Evolutionary conservation across 1,140 invertebrate species (phyloP).

Genomic region (Adoxophyes honmai): DNA sequence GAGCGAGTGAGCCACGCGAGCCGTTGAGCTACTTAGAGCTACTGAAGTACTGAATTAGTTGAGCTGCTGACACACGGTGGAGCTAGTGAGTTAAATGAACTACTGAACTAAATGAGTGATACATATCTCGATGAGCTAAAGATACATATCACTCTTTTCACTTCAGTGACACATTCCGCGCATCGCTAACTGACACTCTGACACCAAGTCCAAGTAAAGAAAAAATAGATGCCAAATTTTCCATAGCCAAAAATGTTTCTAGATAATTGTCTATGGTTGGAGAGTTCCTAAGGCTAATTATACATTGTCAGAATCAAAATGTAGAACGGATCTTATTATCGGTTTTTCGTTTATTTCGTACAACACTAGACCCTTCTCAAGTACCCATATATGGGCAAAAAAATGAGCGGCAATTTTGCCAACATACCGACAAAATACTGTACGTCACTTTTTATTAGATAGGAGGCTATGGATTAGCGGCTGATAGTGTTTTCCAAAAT

Average conservation of each 20-base stretch:
- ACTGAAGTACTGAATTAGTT: too few species aligned
- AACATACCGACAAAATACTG: slow-evolving; percentile 33
- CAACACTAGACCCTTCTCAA: neutral
- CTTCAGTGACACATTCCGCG: too few species aligned
- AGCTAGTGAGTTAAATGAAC: too few species aligned
- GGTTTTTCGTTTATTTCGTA: neutral
- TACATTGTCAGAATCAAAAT: neutral
- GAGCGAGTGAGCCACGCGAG: too few species aligned
- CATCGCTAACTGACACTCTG: too few species aligned
- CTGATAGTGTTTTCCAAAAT: slow-evolving; percentile 62
- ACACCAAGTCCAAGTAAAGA: neutral
- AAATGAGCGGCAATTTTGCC: slow-evolving; percentile 20
- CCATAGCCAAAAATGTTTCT: slow-evolving; percentile 1
- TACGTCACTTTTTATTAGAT: slow-evolving; percentile 55
- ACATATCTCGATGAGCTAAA: too few species aligned
- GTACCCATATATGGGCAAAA: slow-evolving; percentile 41
- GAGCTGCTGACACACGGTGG: too few species aligned
- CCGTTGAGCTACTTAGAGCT: too few species aligned
- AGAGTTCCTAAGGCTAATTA: neutral
- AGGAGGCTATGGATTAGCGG: slow-evolving; percentile 62
- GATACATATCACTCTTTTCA: too few species aligned
- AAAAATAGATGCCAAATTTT: neutral
- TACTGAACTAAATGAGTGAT: too few species aligned
- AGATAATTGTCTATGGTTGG: too few species aligned
- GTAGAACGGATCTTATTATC: neutral